Percentiles rank a stretch among this genome's conserved stretches.
Conservation (phyloP, 2,113 vertebrate genomes). For the Erythrocercus mccallii region DNA sequence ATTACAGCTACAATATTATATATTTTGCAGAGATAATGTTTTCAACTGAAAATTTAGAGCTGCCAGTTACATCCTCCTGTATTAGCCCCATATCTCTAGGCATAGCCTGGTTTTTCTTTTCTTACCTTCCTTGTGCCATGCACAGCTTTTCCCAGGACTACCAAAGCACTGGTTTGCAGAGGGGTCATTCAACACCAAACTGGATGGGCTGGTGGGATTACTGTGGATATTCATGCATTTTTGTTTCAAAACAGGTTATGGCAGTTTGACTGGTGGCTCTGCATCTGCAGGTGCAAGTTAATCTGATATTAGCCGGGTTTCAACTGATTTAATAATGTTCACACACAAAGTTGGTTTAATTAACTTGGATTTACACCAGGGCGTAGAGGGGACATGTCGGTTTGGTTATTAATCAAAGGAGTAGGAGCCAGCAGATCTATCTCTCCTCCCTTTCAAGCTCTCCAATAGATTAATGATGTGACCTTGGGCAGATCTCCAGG, state of each 20-base stretch:
- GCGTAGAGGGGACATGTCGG: not conserved
- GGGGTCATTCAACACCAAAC: not conserved
- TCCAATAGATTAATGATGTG: constrained; percentile 17
- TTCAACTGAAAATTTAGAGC: constrained; percentile 3
- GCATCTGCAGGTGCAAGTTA: not conserved
- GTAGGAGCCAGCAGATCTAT: not conserved
- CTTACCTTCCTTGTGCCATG: not conserved
- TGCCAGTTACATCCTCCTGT: not conserved
- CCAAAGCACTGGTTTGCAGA: not conserved
- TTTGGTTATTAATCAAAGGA: constrained; percentile 38
- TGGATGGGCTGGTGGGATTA: not conserved
- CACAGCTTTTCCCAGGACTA: not conserved
- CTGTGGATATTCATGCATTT: not conserved
- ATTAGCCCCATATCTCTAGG: not conserved
- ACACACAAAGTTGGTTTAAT: constrained; percentile 26
- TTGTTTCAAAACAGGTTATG: not conserved
- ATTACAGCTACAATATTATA: not conserved
- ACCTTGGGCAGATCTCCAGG: constrained; percentile 29
- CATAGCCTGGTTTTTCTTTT: not conserved
- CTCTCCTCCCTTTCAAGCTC: not conserved
- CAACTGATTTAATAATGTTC: constrained; percentile 29
- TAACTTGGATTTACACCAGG: constrained; percentile 46
- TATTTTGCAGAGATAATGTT: constrained; percentile 12
- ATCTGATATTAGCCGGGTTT: constrained; percentile 23
- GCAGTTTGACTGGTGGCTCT: not conserved